Conservation (phyloP, 1,140 invertebrate species). For the Nymphalis io region DNA sequence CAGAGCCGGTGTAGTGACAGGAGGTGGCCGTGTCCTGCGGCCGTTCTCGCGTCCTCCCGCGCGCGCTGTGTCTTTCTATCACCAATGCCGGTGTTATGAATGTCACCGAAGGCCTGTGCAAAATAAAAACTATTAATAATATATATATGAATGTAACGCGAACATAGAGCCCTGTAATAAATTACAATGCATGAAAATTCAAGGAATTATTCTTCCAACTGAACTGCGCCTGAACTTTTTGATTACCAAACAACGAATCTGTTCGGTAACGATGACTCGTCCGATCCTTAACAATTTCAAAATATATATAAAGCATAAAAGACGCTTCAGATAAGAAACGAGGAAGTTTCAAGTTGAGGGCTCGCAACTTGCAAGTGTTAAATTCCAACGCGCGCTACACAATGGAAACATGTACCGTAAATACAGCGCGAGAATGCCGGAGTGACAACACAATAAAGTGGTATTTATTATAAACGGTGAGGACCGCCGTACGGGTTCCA, state of each 20-base stretch:
- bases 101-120: constrained; percentile 82
- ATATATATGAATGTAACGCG: too few relatives aligned
- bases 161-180: too few relatives aligned
- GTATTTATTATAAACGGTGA: constrained; percentile 19
- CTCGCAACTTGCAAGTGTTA: constrained; percentile 19
- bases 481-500: constrained; percentile 4
- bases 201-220: too few relatives aligned
- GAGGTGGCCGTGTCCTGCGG: constrained; percentile 77
- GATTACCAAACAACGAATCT: too few relatives aligned
- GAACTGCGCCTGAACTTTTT: too few relatives aligned
- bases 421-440: constrained; percentile 12
- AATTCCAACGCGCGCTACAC: constrained; percentile 15
- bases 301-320: constrained; percentile 5
- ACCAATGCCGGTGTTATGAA: constrained; percentile 87
- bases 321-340: constrained; percentile 14
- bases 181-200: too few relatives aligned
- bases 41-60: constrained; percentile 77
- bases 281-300: neutral
- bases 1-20: constrained; percentile 89
- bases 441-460: constrained; percentile 21
- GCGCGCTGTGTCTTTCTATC: constrained; percentile 85
- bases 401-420: constrained; percentile 23
- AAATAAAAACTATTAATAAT: neutral
- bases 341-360: constrained; percentile 13
- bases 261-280: neutral